A percentile compares a stretch with the other conserved stretches of the same genome.
phyloP scores from a whole-genome alignment of 2,797 vertebrate species.

The Clarias laeviceps region DNA sequence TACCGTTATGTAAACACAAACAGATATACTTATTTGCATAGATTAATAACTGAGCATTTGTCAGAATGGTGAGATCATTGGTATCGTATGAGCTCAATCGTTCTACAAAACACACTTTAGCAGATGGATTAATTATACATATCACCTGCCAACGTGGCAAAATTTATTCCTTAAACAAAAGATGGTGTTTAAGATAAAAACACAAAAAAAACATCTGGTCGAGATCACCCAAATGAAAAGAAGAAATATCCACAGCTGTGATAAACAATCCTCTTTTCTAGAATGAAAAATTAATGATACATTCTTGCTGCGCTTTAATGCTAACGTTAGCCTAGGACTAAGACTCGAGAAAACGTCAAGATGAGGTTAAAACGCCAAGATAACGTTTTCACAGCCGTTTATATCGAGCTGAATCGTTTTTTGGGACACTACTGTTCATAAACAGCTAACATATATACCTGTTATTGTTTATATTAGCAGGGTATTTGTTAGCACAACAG shows the following conservation, averaged over 20 bases:
- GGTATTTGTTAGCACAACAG: background rate
- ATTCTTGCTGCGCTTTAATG: background rate
- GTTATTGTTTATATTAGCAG: background rate
- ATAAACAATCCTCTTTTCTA: background rate
- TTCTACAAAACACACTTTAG: background rate
- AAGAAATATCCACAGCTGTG: background rate
- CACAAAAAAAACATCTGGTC: background rate
- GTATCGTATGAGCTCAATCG: background rate
- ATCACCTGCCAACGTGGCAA: slow-evolving; percentile 23
- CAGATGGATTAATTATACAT: background rate
- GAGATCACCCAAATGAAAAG: background rate
- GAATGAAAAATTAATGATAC: background rate
- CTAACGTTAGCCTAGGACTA: background rate
- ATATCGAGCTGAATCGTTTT: background rate
- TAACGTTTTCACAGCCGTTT: background rate
- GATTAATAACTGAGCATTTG: background rate
- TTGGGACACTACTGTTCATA: background rate
- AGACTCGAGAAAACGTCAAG: no score
- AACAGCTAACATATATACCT: background rate
- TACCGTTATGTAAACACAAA: slow-evolving; percentile 27
- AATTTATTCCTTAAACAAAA: background rate
- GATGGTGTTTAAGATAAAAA: no score
- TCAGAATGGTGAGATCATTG: background rate
- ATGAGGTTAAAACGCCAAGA: background rate
- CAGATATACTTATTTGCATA: background rate